phyloP scores from a whole-genome alignment of 2,888 invertebrate genomes.

The Cryptus viduatorius region DNA sequence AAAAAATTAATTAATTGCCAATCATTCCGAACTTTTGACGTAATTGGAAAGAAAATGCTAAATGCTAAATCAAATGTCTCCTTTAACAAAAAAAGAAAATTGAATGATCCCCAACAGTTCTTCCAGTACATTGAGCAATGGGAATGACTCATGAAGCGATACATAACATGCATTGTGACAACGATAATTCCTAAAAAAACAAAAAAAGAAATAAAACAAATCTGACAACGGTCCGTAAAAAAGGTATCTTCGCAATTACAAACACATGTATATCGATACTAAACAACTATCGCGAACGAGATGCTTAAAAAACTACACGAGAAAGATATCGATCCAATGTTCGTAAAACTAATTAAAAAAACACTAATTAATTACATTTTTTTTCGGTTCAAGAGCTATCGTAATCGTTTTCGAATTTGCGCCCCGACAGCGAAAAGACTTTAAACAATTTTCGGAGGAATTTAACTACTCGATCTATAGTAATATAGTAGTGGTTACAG shows the following conservation, averaged over 20 bases:
- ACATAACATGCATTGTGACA: constrained; percentile 54
- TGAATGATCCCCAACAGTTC: neutral
- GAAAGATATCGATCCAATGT: neutral
- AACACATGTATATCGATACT: constrained; percentile 8
- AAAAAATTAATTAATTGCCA: neutral
- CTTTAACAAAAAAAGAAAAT: neutral
- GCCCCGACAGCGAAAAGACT: constrained; percentile 13
- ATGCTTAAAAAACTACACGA: constrained; percentile 10
- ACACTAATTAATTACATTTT: constrained; percentile 10
- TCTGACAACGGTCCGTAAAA: neutral
- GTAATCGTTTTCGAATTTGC: neutral
- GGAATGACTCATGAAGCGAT: constrained; percentile 49
- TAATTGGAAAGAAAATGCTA: neutral
- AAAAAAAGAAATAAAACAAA: constrained; percentile 17
- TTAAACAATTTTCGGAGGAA: constrained; percentile 21
- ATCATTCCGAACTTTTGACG: neutral
- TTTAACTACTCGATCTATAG: neutral
- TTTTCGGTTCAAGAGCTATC: neutral
- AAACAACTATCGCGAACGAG: neutral
- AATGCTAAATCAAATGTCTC: neutral
- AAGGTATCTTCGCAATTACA: constrained; percentile 35
- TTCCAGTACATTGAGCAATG: constrained; percentile 12
- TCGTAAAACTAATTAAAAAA: neutral
- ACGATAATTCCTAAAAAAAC: constrained; percentile 45
- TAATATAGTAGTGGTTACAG: constrained; percentile 3